phyloP scores from a whole-genome alignment of 2,797 vertebrate species.

The Amazona ochrocephala region DNA sequence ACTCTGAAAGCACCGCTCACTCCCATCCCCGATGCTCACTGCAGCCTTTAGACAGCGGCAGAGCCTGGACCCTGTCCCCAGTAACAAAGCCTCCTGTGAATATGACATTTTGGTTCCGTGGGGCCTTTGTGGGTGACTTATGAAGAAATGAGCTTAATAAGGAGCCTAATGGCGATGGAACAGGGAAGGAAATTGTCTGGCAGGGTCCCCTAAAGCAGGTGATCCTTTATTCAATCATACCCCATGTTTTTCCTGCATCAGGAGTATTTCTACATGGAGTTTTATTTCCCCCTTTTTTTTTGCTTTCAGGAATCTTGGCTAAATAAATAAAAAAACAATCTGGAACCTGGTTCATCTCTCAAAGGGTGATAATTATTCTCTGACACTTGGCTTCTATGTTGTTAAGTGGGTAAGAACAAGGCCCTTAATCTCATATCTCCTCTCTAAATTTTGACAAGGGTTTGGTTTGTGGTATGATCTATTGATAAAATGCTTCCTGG shows the following conservation, averaged over 20 bases:
- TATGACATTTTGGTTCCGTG: background rate
- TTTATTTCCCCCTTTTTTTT: background rate
- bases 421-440: background rate
- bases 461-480: background rate
- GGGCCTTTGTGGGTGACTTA: background rate
- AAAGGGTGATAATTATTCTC: background rate
- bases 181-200: background rate
- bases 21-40: fast-evolving
- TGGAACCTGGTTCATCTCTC: background rate
- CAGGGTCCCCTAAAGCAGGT: background rate
- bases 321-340: background rate
- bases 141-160: background rate
- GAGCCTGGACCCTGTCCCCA: background rate
- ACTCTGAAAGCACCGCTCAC: background rate
- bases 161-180: background rate
- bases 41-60: background rate
- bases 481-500: background rate
- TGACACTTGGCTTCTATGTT: background rate
- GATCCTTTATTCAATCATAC: background rate
- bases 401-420: background rate
- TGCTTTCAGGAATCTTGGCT: background rate
- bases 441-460: background rate
- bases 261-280: background rate
- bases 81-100: background rate
- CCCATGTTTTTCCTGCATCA: background rate